A percentile compares a stretch with the other conserved stretches of the same genome.
phyloP scores from a whole-genome alignment of 2,113 vertebrate genomes.

The Alosa alosa region DNA sequence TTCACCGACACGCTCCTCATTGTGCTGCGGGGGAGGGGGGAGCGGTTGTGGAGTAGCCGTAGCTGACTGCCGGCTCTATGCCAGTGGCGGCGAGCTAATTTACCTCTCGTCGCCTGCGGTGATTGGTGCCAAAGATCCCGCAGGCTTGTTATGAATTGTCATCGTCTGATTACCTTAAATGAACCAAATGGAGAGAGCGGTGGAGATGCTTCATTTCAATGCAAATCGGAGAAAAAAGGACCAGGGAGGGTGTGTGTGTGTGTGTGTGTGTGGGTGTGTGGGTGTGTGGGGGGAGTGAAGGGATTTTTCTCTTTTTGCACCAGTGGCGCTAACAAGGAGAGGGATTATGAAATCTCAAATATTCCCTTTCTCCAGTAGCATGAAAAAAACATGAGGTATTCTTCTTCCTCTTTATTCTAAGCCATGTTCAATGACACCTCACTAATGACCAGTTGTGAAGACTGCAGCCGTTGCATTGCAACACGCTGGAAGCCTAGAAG shows the following conservation, averaged over 20 bases:
- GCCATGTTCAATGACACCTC: neutral
- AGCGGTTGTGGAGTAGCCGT: neutral
- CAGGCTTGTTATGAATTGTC: slow-evolving; percentile 28
- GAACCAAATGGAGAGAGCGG: slow-evolving; percentile 27
- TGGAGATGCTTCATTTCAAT: slow-evolving; percentile 39
- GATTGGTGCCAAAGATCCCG: slow-evolving; percentile 14
- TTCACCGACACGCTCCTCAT: neutral
- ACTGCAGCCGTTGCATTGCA: neutral
- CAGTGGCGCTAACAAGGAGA: neutral
- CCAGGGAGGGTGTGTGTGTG: neutral
- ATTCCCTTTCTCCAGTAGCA: neutral
- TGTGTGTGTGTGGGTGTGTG: too few relatives aligned
- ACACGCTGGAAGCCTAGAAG: neutral
- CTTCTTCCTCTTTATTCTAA: neutral
- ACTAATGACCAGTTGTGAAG: neutral
- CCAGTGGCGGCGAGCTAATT: neutral
- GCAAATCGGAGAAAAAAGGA: slow-evolving; percentile 29
- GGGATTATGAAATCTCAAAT: neutral
- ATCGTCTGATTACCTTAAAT: slow-evolving; percentile 39
- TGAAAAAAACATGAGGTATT: neutral
- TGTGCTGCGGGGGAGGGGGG: neutral
- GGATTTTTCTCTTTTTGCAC: neutral
- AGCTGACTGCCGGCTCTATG: neutral
- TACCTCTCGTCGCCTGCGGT: neutral
- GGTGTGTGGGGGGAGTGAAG: neutral